Evolutionary conservation across 2,113 vertebrate species (phyloP), one percentile per base, ranked within the genome.

Genomic region (Haliaeetus leucogaster): DNA sequence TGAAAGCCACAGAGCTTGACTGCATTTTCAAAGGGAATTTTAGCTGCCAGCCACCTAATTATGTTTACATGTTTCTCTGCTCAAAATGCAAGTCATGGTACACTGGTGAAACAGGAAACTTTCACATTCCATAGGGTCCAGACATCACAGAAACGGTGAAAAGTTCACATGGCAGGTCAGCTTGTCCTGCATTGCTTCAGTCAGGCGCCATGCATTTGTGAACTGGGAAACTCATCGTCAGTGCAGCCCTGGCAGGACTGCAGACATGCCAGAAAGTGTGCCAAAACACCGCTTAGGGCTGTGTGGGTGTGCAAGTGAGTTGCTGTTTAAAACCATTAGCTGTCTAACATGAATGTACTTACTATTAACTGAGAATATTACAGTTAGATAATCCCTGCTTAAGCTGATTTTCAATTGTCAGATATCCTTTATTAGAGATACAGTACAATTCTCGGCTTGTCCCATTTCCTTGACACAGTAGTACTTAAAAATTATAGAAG

Each of bases 71-170:
- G 74, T 97, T 97, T 97, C 90, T 95, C 55, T 96, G 67, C 89
- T 81, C 47, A 87, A 95, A 97, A 90, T 90, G 81, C 92, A 95
- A 98, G 78, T 95, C 79, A 82, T 86, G 84, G 76, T 87, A 82
- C 53, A 53, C 38, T 94, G 94, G 96, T 94, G 94, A 98, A 97
- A 97, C 58, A 92, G 92, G 95, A 98, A 95, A 93, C 62, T 77
- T 80, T 80, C 32, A 62, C 88, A 93, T 97, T 95, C 81, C 23
- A 71, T 26, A 70, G 95, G 82, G 82, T 52, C 94, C 93, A 96
- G 97, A 98, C 96, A 89, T 78, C 92, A 74, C 48, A 94, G 92
- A 96, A 97, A 94, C 76, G 9, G 0, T 80, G 92, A 81, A 92
- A 82, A 67, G 87, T 97, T 98, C 93, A 85, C 71, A 59, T 2